These are phyloP conservation scores for Sebastes itinus DNA, from an alignment of 2,797 vertebrate species.

Conservation along the genomic window DNA sequence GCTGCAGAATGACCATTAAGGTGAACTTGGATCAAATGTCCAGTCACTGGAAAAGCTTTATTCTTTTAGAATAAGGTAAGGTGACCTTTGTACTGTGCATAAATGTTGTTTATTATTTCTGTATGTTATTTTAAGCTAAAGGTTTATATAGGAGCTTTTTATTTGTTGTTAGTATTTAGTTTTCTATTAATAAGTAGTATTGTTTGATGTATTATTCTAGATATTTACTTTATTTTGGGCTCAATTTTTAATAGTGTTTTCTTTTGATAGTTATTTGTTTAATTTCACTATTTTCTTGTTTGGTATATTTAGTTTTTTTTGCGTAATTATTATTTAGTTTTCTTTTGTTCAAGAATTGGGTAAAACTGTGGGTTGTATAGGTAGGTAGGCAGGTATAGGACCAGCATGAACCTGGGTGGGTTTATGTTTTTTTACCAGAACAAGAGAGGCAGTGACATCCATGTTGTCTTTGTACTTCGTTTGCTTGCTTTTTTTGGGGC, in stretches of 20 bases:
- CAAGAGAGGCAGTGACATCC: too few relatives aligned
- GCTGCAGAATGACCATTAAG: conserved; percentile 41
- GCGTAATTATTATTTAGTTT: too few relatives aligned
- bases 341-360: too few relatives aligned
- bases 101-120: not conserved
- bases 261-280: too few relatives aligned
- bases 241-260: not conserved
- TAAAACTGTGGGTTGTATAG: too few relatives aligned
- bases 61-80: not conserved
- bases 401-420: rapidly evolving
- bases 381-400: too few relatives aligned
- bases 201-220: too few relatives aligned
- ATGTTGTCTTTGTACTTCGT: too few relatives aligned
- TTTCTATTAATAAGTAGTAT: too few relatives aligned
- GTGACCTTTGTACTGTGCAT: not conserved
- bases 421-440: too few relatives aligned
- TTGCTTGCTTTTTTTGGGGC: rapidly evolving
- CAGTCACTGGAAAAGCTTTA: not conserved
- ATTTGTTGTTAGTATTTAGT: not conserved
- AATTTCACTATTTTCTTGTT: too few relatives aligned
- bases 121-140: not conserved
- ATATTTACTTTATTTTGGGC: not conserved
- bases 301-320: too few relatives aligned
- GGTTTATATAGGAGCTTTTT: not conserved
- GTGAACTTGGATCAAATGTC: conserved; percentile 42